Percentiles rank a stretch among this genome's conserved stretches.
These are phyloP conservation scores for Plectropomus leopardus DNA, from an alignment of 2,113 vertebrate genomes.

Conservation along the genomic window DNA sequence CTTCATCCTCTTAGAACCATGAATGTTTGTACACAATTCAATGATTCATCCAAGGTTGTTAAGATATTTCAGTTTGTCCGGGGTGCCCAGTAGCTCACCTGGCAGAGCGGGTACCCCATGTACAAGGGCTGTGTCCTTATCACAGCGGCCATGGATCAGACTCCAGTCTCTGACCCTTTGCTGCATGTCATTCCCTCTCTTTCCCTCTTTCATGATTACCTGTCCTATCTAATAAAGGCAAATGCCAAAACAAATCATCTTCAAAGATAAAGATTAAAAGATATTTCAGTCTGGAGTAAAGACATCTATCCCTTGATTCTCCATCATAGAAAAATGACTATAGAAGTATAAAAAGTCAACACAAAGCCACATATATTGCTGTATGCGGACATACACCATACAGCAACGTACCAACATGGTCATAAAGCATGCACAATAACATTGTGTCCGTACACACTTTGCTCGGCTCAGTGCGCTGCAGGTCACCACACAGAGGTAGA, in stretches of 20 bases:
- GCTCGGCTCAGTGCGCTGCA: slow-evolving; percentile 23
- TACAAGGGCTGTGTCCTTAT: too few species aligned
- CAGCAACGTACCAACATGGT: not conserved
- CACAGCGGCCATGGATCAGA: too few species aligned
- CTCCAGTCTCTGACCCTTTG: too few species aligned
- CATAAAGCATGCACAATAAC: slow-evolving; percentile 17
- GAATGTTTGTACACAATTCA: not conserved
- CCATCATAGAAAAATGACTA: not conserved
- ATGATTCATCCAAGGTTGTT: not conserved
- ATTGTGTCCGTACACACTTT: slow-evolving; percentile 5
- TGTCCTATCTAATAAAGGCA: too few species aligned
- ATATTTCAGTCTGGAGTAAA: not conserved
- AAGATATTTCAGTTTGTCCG: not conserved
- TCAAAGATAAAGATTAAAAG: too few species aligned
- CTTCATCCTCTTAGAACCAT: not conserved
- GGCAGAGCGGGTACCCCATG: too few species aligned
- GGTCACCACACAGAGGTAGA: slow-evolving; percentile 35
- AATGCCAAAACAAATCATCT: too few species aligned
- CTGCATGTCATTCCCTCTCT: too few species aligned
- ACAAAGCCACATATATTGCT: not conserved
- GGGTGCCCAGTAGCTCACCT: too few species aligned
- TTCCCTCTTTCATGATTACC: too few species aligned
- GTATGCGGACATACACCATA: not conserved
- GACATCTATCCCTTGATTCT: not conserved
- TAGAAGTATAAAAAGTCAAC: not conserved